A percentile compares a stretch with the other conserved stretches of the same genome.
Conservation (phyloP, 2,888 invertebrate species). For the Nomada hirtipes region DNA sequence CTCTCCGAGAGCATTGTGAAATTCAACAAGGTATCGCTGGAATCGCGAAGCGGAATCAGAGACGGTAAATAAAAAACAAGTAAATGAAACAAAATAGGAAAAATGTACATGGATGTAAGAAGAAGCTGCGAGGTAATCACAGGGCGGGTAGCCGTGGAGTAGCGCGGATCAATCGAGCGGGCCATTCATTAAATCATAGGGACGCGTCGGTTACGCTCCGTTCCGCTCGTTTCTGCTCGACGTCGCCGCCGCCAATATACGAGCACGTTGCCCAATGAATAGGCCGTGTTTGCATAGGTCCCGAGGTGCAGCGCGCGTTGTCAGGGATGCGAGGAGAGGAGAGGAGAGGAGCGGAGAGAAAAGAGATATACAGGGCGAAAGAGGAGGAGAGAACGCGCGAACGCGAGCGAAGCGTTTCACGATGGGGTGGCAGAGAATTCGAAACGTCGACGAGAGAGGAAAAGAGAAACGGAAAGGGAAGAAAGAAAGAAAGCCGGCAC, state of each 20-base stretch:
- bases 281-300: slow-evolving; percentile 74
- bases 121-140: neutral
- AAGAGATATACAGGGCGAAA: neutral
- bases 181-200: slow-evolving; percentile 58
- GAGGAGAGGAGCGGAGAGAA: slow-evolving; percentile 9
- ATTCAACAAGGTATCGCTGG: neutral
- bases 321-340: slow-evolving; percentile 52
- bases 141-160: neutral
- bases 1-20: neutral
- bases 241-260: slow-evolving; percentile 63
- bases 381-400: slow-evolving; percentile 25
- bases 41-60: no score
- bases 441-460: slow-evolving; percentile 41
- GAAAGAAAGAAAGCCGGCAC: slow-evolving; percentile 48
- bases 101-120: neutral
- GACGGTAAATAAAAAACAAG: no score
- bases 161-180: slow-evolving; percentile 34
- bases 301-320: slow-evolving; percentile 63
- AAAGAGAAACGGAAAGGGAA: slow-evolving; percentile 24
- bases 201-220: slow-evolving; percentile 54
- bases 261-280: slow-evolving; percentile 78
- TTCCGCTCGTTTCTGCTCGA: slow-evolving; percentile 56
- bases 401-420: slow-evolving; percentile 16
- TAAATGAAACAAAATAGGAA: no score
- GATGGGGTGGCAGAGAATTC: slow-evolving; percentile 54